These are phyloP conservation scores for Pygocentrus nattereri DNA, from an alignment of 2,797 vertebrate species.

Conservation along the genomic window DNA sequence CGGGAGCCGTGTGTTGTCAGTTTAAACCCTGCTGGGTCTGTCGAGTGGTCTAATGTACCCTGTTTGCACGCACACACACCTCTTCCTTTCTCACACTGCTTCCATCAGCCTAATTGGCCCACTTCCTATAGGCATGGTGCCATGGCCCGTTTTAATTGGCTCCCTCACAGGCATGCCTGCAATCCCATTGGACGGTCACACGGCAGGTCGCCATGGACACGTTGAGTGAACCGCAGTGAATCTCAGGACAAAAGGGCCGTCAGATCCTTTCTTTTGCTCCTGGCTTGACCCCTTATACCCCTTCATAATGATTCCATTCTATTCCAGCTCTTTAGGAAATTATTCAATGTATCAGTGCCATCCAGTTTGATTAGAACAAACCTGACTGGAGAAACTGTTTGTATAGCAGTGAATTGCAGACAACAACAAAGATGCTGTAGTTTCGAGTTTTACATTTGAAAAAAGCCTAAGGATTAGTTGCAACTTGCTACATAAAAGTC, in stretches of 20 bases:
- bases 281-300: constrained; percentile 39
- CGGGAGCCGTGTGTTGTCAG: constrained; percentile 60
- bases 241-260: constrained; percentile 69
- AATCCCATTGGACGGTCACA: constrained; percentile 76
- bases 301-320: background rate
- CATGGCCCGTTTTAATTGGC: constrained; percentile 75
- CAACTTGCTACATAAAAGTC: too few species aligned
- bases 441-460: too few species aligned
- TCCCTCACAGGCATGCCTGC: constrained; percentile 72
- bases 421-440: too few species aligned
- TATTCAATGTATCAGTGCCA: too few species aligned
- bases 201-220: constrained; percentile 75
- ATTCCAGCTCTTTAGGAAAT: background rate
- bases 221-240: constrained; percentile 67
- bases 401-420: too few species aligned
- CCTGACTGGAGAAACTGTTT: too few species aligned
- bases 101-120: constrained; percentile 80
- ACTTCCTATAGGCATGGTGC: constrained; percentile 75
- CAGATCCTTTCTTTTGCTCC: constrained; percentile 59
- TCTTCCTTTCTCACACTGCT: constrained; percentile 60
- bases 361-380: too few species aligned
- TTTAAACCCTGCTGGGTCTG: constrained; percentile 62
- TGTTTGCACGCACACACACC: constrained; percentile 52
- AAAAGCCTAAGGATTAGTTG: too few species aligned
- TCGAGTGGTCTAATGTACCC: constrained; percentile 62